phyloP scores from a whole-genome alignment of 2,888 invertebrate genomes.

The Apamea crenata region DNA sequence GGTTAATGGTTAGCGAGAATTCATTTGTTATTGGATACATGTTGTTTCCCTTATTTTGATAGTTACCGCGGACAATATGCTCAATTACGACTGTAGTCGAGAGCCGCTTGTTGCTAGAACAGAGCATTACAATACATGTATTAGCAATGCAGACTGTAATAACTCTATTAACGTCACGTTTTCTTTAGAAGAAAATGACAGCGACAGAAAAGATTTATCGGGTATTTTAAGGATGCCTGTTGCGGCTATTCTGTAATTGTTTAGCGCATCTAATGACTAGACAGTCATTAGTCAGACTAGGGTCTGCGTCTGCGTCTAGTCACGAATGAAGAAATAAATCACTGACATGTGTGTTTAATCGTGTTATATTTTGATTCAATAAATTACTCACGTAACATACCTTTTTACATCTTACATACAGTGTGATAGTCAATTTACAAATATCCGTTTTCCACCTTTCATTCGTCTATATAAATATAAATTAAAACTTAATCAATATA shows the following conservation, averaged over 20 bases:
- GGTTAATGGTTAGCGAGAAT: slow-evolving; percentile 45
- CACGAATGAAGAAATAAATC: slow-evolving; percentile 61
- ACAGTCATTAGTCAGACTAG: too few relatives aligned
- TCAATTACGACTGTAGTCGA: slow-evolving; percentile 15
- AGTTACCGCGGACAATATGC: slow-evolving; percentile 26
- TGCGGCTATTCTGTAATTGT: slow-evolving; percentile 14
- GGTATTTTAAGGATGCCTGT: slow-evolving; percentile 1
- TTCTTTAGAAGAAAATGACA: slow-evolving; percentile 30
- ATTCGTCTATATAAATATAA: slow-evolving; percentile 77
- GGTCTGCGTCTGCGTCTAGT: background rate
- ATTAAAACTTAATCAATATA: slow-evolving; percentile 84
- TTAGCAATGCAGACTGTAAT: background rate
- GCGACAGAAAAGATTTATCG: slow-evolving; percentile 20
- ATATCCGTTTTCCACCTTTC: slow-evolving; percentile 80
- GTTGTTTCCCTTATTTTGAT: slow-evolving; percentile 53
- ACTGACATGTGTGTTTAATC: slow-evolving; percentile 75
- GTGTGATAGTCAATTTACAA: slow-evolving; percentile 86
- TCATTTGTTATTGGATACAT: slow-evolving; percentile 56
- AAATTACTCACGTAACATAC: slow-evolving; percentile 89
- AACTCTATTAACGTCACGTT: slow-evolving; percentile 21
- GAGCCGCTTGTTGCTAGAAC: background rate
- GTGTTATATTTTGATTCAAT: slow-evolving; percentile 90
- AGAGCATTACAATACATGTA: background rate
- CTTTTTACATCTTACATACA: slow-evolving; percentile 87
- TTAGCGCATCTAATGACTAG: slow-evolving; percentile 9